Conservation (phyloP, 2,888 invertebrate species). For the Andrena haemorrhoa region DNA sequence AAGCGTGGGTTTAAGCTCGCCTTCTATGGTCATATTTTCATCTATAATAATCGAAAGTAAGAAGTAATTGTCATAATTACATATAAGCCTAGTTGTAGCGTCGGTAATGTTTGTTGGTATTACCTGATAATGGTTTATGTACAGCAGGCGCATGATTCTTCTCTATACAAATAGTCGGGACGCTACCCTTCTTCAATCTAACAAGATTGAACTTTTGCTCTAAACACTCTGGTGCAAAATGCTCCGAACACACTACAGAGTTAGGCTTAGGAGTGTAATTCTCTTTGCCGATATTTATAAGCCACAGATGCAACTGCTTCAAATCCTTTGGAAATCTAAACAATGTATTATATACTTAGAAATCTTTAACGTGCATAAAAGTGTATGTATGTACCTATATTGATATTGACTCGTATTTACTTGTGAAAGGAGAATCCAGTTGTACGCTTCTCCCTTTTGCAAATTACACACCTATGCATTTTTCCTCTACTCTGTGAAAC, state of each 20-base stretch:
- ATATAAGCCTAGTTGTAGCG: too few species aligned
- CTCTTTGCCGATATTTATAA: not conserved
- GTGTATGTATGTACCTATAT: not conserved
- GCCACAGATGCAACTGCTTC: slow-evolving; percentile 1
- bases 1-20: not conserved
- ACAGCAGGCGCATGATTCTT: not conserved
- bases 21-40: not conserved
- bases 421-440: not conserved
- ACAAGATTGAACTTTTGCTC: not conserved
- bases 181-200: not conserved
- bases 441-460: not conserved
- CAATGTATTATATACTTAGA: not conserved
- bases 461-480: not conserved
- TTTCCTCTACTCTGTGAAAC: too few species aligned
- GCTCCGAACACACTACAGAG: not conserved
- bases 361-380: not conserved
- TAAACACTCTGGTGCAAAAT: not conserved
- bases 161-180: not conserved
- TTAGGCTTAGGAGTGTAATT: not conserved
- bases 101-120: not conserved
- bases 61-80: too few species aligned
- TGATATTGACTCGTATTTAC: not conserved
- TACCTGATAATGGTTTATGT: not conserved
- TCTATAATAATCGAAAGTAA: not conserved
- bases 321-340: not conserved